Conservation (phyloP, 2,113 vertebrate genomes). For the Ceyx melanurus region DNA sequence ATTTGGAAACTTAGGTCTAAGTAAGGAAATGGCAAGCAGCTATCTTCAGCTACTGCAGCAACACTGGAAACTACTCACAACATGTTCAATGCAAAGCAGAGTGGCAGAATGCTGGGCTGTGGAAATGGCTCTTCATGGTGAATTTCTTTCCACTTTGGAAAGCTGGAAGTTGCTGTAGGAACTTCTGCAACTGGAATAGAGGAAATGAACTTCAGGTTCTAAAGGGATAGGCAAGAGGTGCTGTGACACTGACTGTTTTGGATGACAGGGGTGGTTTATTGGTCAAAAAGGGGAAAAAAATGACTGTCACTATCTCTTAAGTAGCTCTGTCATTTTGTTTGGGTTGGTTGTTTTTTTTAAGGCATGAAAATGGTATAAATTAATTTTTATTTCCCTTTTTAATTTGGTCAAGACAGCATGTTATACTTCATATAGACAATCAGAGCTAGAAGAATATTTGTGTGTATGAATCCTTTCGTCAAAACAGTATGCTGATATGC, state of each 20-base stretch:
- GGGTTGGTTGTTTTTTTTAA: neutral
- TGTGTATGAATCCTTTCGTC: neutral
- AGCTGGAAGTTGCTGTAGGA: neutral
- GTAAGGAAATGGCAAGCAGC: neutral
- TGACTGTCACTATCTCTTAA: neutral
- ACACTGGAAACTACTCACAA: neutral
- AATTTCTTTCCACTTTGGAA: neutral
- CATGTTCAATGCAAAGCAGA: neutral
- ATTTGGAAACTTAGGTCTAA: neutral
- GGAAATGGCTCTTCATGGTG: neutral
- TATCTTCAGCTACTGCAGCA: neutral
- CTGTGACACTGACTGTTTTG: neutral
- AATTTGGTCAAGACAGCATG: neutral
- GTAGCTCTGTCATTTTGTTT: neutral
- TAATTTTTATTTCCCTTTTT: neutral
- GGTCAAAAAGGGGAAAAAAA: neutral
- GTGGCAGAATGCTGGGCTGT: neutral
- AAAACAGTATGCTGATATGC: accelerated
- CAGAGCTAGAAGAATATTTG: neutral
- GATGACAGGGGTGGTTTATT: neutral
- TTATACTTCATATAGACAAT: neutral
- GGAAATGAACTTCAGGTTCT: neutral
- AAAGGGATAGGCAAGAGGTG: neutral
- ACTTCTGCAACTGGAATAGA: neutral
- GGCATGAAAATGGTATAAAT: neutral